Evolutionary conservation across 2,888 invertebrate genomes (phyloP), one percentile per base, ranked within the genome.

Genomic region (Fissipunctia ypsillon): DNA sequence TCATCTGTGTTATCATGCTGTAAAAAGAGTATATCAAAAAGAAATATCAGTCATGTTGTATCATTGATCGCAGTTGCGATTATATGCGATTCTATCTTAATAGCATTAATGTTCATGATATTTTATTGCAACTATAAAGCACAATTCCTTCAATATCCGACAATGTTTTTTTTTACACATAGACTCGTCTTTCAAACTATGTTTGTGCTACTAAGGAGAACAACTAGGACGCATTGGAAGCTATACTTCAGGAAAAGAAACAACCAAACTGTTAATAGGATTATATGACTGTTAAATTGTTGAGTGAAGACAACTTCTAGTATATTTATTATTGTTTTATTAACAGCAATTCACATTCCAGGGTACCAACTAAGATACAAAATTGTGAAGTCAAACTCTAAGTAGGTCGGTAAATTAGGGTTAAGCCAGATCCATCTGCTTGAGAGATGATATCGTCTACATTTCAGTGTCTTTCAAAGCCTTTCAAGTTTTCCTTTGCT

Each of bases 31-130:
- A 41, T 84, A 9, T 84, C 84, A 4, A 45, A 41, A 25, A 63
- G 84, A 43, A 83, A 76, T 12, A 3, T 76, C 1, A 54, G 12
- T 38, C 83, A 80, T 56, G 63, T 83, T 41, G 4, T 76, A 5
- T 66, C 84, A 12, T 41, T 83, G 22, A 69, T 80, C 28, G 73
- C 63, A 12, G 80, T 83, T 12, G 83, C 84, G 0, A 31, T 80
- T 31, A 66, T 76, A 41, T 80, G 83, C 6, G 83, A 83, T 60
- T 76, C 84, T 35, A 54, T 45, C 6, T 69, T 80, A n/a, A n/a
- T 82, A 61, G 57, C 28, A 31, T 3, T 83, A 31, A 1, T 73
- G 25, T 0, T 41, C 28, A 5, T 76, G 52, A 25, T 64, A 7
- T 4, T 57, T 19, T 38, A 5, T 52, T 69, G 14, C 3, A 2